Base-by-base conservation (phyloP, 2,888 invertebrate species). In the Lasioglossum leucozonium region DNA sequence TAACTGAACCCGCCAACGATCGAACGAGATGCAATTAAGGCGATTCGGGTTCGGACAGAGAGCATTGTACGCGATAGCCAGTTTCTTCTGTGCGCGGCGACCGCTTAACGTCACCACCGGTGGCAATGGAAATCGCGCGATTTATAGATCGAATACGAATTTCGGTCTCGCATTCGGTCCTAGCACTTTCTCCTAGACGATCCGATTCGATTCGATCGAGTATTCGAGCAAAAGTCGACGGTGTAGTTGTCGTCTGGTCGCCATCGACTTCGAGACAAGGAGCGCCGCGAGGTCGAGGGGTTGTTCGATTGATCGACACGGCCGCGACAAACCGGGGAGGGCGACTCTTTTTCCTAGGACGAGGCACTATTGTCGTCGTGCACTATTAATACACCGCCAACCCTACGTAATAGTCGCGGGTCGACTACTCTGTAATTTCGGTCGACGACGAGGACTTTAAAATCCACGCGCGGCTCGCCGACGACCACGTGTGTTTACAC, bases 361-460 rank as follows among this genome's bases (percentile, higher is more conserved):
- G 58, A 0, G 5, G 13, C 26, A 58, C 65, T 67, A 18, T 34
- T 30, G 65, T 34, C 47, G 51, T 44, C 74, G 74, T 77, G 58
- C 78, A 82, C 79, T 87, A 85, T 89, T 87, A 89, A 89, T 85
- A 79, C 51, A 69, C 65, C 69, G 22, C 67, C 79, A 71, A 8
- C 79, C 82, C 79, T 71, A 82, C 79, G 72, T 84, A 89, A 89
- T 82, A 77, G 74, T 72, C 71, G 78, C 40, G 58, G 71, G 37
- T 67, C 37, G 81, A 62, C 73, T 73, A 37, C 51, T 73, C 83
- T 90, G 87, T 91, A 90, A 91, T 91, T 91, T 88, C 81, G 86
- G 16, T 26, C 81, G 81, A 22, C 79, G 81, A 88, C 76, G 81
- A 88, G 85, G 85, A 86, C 83, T 87, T 89, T 81, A 81, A 81